Base-by-base conservation (phyloP, 2,797 vertebrate genomes). In the Ctenopoma multispine region DNA sequence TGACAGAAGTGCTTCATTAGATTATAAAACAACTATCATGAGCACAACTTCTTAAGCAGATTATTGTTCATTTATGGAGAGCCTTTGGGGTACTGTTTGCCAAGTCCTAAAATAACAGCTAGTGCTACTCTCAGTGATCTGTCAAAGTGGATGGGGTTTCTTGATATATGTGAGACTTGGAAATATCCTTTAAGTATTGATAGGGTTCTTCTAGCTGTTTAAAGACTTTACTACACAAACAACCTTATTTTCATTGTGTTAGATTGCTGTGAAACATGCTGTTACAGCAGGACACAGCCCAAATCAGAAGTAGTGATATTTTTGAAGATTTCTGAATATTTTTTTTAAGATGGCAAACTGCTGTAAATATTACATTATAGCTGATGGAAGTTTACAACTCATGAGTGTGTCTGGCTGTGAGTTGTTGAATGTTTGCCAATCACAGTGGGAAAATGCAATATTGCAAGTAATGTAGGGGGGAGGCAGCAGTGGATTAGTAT, bases 1-100 rank as follows among this genome's bases (percentile, higher is more conserved):
- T 66, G 64, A 82, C 75, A 78, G 69, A 77, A 82, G 77, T 82
- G 50, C 60, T 83, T 84, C 75, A 87, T 85, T 86, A 79, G 74
- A 76, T 78, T 75, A 82, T 65, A 59, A 83, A 89, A 82, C 18
- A 5, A 60, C 63, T 46, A 76, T 72, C 75, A 51, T 29, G 47
- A 78, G 59, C 69, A 76, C 43, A 75, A 71, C 71, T 76, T 83
- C 77, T 72, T 82, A 60, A 69, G 59, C 21, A 61, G 66, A 87
- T 84, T 83, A 63, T 70, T 80, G 75, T 77, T 87, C 61, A 69
- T 81, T 83, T 69, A 66, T 65, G 63, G 63, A 57, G 63, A 74
- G 65, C 64, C 63, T 79, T 49, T 43, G 24, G 61, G 62, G 72
- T 7, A 12, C 47, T 46, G 69, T 82, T 84, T 66, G 50, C 63